Percentiles rank a stretch among this genome's conserved stretches.
These are phyloP conservation scores for Ectropis grisescens DNA, from an alignment of 1,140 invertebrate genomes.

Conservation along the genomic window DNA sequence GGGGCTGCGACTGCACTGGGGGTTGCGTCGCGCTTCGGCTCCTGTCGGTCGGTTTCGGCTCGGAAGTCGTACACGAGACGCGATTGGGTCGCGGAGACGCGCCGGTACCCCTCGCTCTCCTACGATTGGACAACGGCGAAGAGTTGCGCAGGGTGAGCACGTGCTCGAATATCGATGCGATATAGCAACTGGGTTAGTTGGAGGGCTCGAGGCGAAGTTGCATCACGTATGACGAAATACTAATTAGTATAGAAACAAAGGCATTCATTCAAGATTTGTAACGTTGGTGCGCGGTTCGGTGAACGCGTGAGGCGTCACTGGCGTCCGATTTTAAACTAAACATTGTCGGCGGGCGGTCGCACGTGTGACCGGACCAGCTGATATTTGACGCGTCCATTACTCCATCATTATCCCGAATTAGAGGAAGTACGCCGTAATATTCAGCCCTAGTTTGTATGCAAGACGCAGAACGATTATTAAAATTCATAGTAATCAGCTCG, in stretches of 20 bases:
- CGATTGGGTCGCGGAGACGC: slow-evolving; percentile 63
- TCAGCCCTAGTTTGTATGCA: no score
- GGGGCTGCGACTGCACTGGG: slow-evolving; percentile 56
- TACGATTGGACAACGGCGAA: slow-evolving; percentile 60
- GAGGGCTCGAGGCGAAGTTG: slow-evolving; percentile 41
- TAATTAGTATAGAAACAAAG: no score
- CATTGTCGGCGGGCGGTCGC: no score
- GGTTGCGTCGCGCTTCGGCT: slow-evolving; percentile 57
- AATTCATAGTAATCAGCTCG: no score
- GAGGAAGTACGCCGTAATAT: no score
- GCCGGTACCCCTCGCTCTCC: slow-evolving; percentile 65
- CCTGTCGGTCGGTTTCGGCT: slow-evolving; percentile 64
- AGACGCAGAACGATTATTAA: no score
- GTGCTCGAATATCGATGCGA: slow-evolving; percentile 41
- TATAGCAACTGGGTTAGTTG: slow-evolving; percentile 25
- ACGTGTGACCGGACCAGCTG: no score
- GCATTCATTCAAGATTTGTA: no score
- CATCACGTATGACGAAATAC: slow-evolving; percentile 24
- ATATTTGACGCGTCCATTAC: no score
- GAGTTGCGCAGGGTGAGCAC: slow-evolving; percentile 45
- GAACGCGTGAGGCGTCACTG: slow-evolving; percentile 30
- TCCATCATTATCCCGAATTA: no score
- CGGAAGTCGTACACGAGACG: slow-evolving; percentile 65
- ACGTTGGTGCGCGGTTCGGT: background rate
- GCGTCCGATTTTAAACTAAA: no score